phyloP scores from a whole-genome alignment of 30 jellyfish, hydroid and myxozoan species.

The Cassiopea andromeda region DNA sequence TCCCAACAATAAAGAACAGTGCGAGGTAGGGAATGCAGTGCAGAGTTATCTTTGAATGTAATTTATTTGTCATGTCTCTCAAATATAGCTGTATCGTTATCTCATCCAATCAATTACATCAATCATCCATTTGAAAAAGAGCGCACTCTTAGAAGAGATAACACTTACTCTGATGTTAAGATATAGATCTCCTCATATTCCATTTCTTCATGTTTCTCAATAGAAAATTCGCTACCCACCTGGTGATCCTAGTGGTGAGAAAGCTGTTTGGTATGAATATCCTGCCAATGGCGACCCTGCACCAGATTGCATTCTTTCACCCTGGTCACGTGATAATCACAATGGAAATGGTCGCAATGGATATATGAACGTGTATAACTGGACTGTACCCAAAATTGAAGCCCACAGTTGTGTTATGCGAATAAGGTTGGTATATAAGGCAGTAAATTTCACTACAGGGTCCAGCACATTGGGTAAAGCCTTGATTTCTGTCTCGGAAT shows the following conservation, averaged over 20 bases:
- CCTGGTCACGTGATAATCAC: constrained; percentile 98
- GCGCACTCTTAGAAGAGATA: no score
- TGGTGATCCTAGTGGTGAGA: constrained; percentile 55
- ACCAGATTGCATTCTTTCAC: constrained; percentile 89
- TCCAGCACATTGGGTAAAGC: no score
- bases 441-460: no score
- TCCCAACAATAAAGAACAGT: constrained; percentile 59
- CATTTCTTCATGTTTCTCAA: not conserved
- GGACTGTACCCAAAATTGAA: constrained; percentile 85
- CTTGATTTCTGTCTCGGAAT: no score
- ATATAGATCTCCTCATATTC: no score
- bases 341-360: constrained; percentile 92
- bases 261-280: constrained; percentile 74
- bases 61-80: no score
- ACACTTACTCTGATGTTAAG: no score
- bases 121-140: no score
- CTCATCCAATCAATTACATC: no score
- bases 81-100: no score
- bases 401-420: constrained; percentile 85
- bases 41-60: no score
- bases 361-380: constrained; percentile 78
- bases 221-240: constrained; percentile 50
- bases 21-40: constrained; percentile 40
- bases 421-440: constrained; percentile 42
- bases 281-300: constrained; percentile 72